Conservation (phyloP, 1,140 invertebrate species). For the Physella acuta region DNA sequence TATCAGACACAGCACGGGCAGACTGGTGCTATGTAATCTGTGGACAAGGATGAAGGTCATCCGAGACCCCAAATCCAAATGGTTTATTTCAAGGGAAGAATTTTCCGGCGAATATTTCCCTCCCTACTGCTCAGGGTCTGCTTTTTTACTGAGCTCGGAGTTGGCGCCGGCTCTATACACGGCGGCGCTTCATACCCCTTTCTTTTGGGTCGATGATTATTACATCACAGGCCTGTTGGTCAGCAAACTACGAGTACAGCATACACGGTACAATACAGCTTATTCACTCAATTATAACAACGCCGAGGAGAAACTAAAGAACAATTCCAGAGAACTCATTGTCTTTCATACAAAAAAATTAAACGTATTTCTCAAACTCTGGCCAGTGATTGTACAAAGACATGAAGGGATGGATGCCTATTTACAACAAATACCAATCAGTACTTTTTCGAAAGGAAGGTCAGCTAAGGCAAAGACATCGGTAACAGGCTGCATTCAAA, state of each 20-base stretch:
- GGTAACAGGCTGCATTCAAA: no score
- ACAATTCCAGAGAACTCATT: conserved; percentile 32
- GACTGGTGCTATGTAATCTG: conserved; percentile 49
- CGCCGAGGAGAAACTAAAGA: conserved; percentile 34
- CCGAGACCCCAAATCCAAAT: conserved; percentile 58
- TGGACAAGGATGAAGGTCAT: conserved; percentile 51
- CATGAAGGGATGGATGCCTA: conserved; percentile 1
- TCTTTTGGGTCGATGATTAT: conserved; percentile 61
- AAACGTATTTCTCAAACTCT: conserved; percentile 36
- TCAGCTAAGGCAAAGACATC: no score
- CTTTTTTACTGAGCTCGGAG: conserved; percentile 56
- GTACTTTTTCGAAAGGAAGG: no score
- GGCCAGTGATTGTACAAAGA: conserved; percentile 29
- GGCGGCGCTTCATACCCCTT: conserved; percentile 44
- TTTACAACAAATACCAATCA: neutral
- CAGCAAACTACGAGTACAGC: conserved; percentile 33
- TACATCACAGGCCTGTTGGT: conserved; percentile 59
- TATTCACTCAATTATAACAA: conserved; percentile 39
- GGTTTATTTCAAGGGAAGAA: conserved; percentile 57
- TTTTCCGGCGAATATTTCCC: conserved; percentile 58
- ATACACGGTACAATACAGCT: conserved; percentile 37
- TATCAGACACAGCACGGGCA: conserved; percentile 18
- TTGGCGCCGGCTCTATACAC: conserved; percentile 51
- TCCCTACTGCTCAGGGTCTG: conserved; percentile 60
- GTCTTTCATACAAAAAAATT: conserved; percentile 41